These are phyloP conservation scores for Zenarchopterus dispar DNA, from an alignment of 2,797 vertebrate genomes.

Conservation along the genomic window DNA sequence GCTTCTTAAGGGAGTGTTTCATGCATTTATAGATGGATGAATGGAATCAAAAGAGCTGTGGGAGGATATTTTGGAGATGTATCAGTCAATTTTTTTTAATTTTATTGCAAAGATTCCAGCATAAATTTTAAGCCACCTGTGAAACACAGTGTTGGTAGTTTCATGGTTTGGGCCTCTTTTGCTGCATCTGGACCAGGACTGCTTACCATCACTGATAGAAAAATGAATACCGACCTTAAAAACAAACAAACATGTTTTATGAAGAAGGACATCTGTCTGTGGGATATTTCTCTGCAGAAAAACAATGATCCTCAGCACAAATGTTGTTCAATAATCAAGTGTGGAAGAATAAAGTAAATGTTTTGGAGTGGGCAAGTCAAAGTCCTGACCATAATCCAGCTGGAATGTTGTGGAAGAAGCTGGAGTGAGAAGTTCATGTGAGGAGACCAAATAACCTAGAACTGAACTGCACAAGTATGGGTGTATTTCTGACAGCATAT, in stretches of 20 bases:
- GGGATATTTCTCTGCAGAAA: neutral
- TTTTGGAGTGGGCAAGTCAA: neutral
- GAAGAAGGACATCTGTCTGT: neutral
- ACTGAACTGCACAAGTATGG: neutral
- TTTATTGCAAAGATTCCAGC: no score
- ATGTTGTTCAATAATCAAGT: neutral
- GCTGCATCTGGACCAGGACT: no score
- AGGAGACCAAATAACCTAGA: neutral
- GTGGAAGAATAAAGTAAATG: neutral
- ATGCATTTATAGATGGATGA: no score
- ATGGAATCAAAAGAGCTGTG: no score
- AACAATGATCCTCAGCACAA: neutral
- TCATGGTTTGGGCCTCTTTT: no score
- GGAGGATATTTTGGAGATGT: no score
- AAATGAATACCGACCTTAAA: no score
- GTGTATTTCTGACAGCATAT: neutral
- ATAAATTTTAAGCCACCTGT: no score
- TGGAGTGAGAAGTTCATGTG: neutral
- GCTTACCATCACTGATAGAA: no score
- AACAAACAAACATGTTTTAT: neutral
- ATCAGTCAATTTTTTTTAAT: no score
- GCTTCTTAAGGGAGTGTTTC: no score
- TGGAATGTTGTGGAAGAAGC: neutral
- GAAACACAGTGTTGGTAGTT: no score
- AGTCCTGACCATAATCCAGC: neutral